Evolutionary conservation across 2,113 vertebrate species (phyloP), one percentile per base, ranked within the genome.

Genomic region (Tyrannus savana): DNA sequence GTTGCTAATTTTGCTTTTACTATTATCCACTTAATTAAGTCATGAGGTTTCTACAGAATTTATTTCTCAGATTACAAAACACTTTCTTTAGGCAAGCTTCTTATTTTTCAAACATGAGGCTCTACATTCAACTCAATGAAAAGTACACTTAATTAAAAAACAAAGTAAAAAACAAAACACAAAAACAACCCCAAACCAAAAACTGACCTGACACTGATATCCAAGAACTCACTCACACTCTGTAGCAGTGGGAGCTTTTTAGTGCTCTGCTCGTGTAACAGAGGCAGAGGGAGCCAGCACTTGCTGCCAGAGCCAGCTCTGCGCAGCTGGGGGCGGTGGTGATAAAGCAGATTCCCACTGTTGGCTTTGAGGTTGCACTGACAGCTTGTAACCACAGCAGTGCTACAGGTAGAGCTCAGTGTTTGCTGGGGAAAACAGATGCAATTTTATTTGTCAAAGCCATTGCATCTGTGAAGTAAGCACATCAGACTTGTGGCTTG

Each of bases 1-100:
- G 28, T 79, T 93, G 64, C 60, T 95, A 96, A 73, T 96, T 94
- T 80, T 95, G 74, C 89, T 97, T 89, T 93, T 95, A 96, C 90
- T 97, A 28, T 67, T 42, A 82, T 47, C 75, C 76, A 78, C 24
- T 91, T 69, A 42, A 12, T 89, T 91, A 69, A 80, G 74, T 69
- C 2, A 5, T 19, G 19, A 50, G 24, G 68, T 71, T 93, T 75
- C 84, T 63, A 68, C 79, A 82, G 74, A 24, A 73, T 27, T 88
- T 49, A 88, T 80, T 96, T 92, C 42, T 30, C 39, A 50, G 66
- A 33, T 79, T 63, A 64, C 39, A 73, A 35, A 58, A 44, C 44
- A 6, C 37, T 92, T 96, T 78, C 74, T 85, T 66, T 60, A 79
- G 64, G 33, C 68, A 12, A 24, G 12, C 77, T 81, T 89, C 88